A percentile compares a stretch with the other conserved stretches of the same genome.
Conservation (phyloP, 2,797 vertebrate species). For the Corythornis leucogaster region DNA sequence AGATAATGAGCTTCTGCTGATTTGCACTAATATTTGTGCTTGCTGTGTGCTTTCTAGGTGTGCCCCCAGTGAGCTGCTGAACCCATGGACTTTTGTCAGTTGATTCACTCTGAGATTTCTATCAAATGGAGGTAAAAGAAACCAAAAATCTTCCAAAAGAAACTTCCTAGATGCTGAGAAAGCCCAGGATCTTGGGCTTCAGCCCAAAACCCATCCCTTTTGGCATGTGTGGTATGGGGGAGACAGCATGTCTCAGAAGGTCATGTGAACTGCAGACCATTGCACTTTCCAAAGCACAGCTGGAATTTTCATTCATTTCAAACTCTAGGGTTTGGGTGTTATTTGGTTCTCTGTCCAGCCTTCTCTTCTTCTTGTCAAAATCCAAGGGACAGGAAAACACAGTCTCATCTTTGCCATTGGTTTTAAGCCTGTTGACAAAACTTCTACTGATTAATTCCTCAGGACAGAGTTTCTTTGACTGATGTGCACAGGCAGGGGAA, state of each 20-base stretch:
- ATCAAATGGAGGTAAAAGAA: not conserved
- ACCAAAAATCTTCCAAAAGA: not conserved
- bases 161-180: not conserved
- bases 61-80: not conserved
- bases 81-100: not conserved
- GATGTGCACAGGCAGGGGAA: not conserved
- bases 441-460: not conserved
- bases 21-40: not conserved
- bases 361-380: not conserved
- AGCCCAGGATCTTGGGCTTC: not conserved
- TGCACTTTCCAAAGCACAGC: not conserved
- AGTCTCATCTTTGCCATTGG: not conserved
- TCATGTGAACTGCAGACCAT: not conserved
- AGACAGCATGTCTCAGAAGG: not conserved
- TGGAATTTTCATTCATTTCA: not conserved
- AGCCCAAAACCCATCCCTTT: not conserved
- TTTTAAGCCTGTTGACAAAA: not conserved
- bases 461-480: slow-evolving; percentile 15
- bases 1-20: not conserved
- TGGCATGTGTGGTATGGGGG: not conserved
- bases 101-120: not conserved
- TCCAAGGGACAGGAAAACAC: not conserved
- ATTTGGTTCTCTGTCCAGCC: not conserved
- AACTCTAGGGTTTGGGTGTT: not conserved
- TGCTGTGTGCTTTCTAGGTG: not conserved